A percentile compares a stretch with the other conserved stretches of the same genome.
Conservation (phyloP, 1,140 invertebrate genomes). For the Caenorhabditis inopinata region DNA sequence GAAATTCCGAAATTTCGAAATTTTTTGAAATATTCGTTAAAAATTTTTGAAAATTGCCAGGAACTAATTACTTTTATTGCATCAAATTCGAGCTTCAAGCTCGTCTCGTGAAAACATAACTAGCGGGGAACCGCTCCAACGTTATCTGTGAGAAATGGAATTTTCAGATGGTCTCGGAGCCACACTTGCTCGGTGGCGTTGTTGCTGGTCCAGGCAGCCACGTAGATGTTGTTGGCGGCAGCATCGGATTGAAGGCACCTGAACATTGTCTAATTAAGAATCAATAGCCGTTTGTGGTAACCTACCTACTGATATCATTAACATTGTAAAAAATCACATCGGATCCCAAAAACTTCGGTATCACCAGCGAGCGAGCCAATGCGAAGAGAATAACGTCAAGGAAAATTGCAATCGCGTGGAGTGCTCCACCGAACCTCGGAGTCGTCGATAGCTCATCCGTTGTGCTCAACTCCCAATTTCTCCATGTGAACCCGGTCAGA, state of each 20-base stretch:
- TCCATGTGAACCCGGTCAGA: conserved; percentile 15
- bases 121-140: neutral
- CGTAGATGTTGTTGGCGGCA: conserved; percentile 6
- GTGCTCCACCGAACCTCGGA: neutral
- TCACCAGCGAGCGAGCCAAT: neutral
- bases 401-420: neutral
- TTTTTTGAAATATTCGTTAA: too few species aligned
- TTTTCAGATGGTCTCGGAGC: neutral
- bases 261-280: neutral
- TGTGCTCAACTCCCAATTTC: neutral
- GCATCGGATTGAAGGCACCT: neutral
- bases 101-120: too few species aligned
- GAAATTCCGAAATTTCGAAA: too few species aligned
- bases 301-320: conserved; percentile 10
- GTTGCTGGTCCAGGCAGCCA: conserved; percentile 13
- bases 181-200: neutral
- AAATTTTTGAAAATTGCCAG: too few species aligned
- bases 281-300: neutral
- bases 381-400: neutral
- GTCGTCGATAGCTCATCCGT: neutral
- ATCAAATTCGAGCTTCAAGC: too few species aligned
- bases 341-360: conserved; percentile 12
- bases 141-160: neutral
- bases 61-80: too few species aligned
- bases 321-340: conserved; percentile 5